Conservation (phyloP, 1,140 invertebrate genomes). For the Lepidurus arcticus region DNA sequence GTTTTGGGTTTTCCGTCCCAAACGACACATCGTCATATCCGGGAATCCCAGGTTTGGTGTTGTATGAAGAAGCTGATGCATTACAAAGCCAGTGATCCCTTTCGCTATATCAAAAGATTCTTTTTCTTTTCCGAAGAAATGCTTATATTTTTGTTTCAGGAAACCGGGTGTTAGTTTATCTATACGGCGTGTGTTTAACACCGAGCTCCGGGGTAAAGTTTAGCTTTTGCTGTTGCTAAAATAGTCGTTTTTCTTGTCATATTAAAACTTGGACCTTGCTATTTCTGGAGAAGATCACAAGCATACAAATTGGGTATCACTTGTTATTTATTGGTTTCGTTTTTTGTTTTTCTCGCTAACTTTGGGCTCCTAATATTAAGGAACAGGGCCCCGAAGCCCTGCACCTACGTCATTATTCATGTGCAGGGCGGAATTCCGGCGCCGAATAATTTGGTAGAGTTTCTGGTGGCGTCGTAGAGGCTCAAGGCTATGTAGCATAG, state of each 20-base stretch:
- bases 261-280: background rate
- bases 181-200: constrained; percentile 4
- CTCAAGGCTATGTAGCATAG: background rate
- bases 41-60: background rate
- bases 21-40: background rate
- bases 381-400: too few species aligned
- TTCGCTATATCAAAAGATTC: background rate
- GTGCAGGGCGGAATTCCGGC: constrained; percentile 4
- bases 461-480: background rate
- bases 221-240: background rate
- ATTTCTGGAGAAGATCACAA: background rate
- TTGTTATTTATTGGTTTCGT: too few species aligned
- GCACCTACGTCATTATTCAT: background rate
- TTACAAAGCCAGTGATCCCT: background rate
- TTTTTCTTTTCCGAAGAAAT: background rate
- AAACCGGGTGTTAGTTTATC: constrained; percentile 16
- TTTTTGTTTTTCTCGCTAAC: too few species aligned
- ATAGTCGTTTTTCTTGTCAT: background rate
- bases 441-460: constrained; percentile 3
- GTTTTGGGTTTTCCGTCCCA: background rate
- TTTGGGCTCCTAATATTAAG: too few species aligned
- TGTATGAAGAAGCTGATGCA: background rate
- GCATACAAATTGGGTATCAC: too few species aligned
- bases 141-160: constrained; percentile 2
- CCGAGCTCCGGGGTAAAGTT: background rate